phyloP scores from a whole-genome alignment of 2,113 vertebrate species.

The Calidris pygmaea region DNA sequence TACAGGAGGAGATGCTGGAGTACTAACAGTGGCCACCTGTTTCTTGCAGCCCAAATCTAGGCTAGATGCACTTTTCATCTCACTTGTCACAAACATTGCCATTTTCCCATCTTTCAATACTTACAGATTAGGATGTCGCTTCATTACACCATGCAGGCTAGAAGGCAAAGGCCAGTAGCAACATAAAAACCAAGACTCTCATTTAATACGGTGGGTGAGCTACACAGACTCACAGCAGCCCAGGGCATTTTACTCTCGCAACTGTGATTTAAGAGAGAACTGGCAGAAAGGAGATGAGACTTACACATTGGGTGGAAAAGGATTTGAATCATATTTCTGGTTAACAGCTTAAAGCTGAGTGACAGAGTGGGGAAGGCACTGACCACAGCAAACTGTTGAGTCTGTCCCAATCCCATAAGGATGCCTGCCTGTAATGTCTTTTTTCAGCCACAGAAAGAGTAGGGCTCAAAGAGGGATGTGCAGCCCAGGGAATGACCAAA shows the following conservation, averaged over 20 bases:
- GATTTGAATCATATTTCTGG: neutral
- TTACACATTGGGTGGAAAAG: neutral
- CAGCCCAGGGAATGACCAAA: neutral
- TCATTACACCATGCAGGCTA: neutral
- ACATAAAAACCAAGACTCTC: neutral
- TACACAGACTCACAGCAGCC: neutral
- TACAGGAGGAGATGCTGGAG: neutral
- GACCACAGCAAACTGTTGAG: neutral
- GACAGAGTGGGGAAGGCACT: neutral
- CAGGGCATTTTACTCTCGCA: neutral
- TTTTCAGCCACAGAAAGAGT: neutral
- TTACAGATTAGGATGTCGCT: neutral
- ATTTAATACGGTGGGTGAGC: neutral
- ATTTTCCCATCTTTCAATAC: neutral
- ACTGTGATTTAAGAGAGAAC: neutral
- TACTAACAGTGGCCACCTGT: neutral
- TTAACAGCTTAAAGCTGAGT: neutral
- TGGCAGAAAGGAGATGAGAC: neutral
- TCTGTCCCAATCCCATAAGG: rapidly evolving
- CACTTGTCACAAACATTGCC: neutral
- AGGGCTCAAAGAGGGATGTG: neutral
- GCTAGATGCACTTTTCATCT: neutral
- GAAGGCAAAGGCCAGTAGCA: neutral
- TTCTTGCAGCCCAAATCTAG: neutral
- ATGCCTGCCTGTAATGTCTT: neutral